Percentiles rank a stretch among this genome's conserved stretches.
These are phyloP conservation scores for Drosophila mojavensis DNA, from an alignment of 1,140 invertebrate species.

Conservation along the genomic window DNA sequence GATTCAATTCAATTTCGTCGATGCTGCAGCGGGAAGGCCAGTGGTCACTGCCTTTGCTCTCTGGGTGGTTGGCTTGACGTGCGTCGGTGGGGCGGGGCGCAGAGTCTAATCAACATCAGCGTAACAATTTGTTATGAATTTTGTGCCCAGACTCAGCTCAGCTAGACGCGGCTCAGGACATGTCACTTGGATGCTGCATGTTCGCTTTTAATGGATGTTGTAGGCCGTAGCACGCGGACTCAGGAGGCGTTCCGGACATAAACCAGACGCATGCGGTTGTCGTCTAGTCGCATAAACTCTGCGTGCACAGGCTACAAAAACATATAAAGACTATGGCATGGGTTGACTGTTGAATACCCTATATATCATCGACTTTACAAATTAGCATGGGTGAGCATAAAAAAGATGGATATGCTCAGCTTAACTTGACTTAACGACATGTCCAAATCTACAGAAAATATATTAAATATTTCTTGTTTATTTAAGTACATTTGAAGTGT, in stretches of 20 bases:
- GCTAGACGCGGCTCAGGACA: constrained; percentile 31
- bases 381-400: too few species aligned
- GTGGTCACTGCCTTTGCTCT: constrained; percentile 47
- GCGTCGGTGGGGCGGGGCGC: constrained; percentile 2
- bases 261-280: constrained; percentile 39
- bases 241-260: constrained; percentile 35
- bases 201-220: constrained; percentile 70
- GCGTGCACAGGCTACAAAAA: background rate
- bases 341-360: too few species aligned
- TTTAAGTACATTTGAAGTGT: too few species aligned
- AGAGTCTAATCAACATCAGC: constrained; percentile 63
- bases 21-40: background rate
- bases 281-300: constrained; percentile 7
- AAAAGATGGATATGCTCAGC: too few species aligned
- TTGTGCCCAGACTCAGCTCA: constrained; percentile 10
- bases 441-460: too few species aligned
- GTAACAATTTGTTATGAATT: constrained; percentile 77
- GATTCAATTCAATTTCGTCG: constrained; percentile 47
- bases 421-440: too few species aligned
- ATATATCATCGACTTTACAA: too few species aligned
- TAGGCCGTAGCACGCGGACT: constrained; percentile 42
- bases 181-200: constrained; percentile 43
- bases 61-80: constrained; percentile 49
- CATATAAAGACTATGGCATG: too few species aligned
- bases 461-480: too few species aligned